Percentiles rank a stretch among this genome's conserved stretches.
These are phyloP conservation scores for Parazoanthus darwini DNA, from an alignment of 92 coral and sea anemone species.

Conservation along the genomic window DNA sequence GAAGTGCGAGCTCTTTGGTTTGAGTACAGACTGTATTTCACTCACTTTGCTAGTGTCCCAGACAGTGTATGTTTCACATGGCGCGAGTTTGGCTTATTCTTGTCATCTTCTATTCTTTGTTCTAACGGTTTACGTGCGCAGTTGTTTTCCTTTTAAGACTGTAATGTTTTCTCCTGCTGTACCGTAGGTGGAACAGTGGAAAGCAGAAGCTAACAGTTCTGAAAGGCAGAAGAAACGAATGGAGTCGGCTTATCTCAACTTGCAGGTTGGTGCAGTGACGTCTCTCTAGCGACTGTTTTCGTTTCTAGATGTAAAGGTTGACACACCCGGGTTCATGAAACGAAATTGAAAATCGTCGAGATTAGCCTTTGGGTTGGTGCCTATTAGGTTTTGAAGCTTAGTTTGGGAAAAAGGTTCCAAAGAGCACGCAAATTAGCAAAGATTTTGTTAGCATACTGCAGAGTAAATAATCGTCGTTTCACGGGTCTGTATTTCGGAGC, in stretches of 20 bases:
- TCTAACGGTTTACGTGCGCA: neutral
- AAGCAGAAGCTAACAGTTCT: slow-evolving; percentile 79
- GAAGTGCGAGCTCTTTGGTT: neutral
- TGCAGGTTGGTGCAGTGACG: slow-evolving; percentile 57
- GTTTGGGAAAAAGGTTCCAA: too few species aligned
- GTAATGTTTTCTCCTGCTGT: neutral
- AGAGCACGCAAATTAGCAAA: too few species aligned
- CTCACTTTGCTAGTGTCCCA: neutral
- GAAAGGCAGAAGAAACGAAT: slow-evolving; percentile 85
- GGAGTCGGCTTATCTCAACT: slow-evolving; percentile 76
- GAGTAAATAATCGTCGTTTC: too few species aligned
- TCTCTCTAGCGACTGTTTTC: too few species aligned
- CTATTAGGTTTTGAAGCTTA: neutral
- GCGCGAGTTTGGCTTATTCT: neutral
- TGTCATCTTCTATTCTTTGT: neutral
- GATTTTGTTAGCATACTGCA: too few species aligned
- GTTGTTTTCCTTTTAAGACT: too few species aligned
- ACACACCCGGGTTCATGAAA: too few species aligned
- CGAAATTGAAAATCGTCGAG: too few species aligned
- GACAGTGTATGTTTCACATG: neutral
- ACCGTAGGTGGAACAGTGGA: slow-evolving; percentile 90
- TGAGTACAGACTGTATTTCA: neutral
- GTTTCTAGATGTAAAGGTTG: too few species aligned
- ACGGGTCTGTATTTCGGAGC: too few species aligned
- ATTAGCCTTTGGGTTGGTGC: too few species aligned